Conservation (phyloP, 2,797 vertebrate genomes). For the Chanos chanos region DNA sequence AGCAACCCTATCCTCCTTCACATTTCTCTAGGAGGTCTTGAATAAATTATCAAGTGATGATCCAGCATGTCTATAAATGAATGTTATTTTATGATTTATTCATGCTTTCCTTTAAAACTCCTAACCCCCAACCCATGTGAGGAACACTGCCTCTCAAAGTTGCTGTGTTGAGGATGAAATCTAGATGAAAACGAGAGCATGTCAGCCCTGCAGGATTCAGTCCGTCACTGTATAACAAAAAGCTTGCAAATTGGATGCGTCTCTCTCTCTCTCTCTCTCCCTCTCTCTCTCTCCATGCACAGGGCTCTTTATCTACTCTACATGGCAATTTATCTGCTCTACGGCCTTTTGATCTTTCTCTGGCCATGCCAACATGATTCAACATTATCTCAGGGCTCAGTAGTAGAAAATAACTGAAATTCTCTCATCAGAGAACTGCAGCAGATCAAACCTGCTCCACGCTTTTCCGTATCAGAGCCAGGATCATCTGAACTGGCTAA, state of each 20-base stretch:
- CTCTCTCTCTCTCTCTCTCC: not conserved
- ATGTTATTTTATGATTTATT: slow-evolving; percentile 1
- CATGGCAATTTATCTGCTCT: not conserved
- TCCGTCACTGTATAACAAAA: no score
- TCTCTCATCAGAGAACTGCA: not conserved
- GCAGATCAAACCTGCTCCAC: no score
- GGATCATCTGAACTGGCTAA: no score
- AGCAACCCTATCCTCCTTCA: not conserved
- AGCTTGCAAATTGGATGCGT: not conserved
- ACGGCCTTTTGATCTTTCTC: not conserved
- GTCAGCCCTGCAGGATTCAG: not conserved
- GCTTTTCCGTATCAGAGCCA: no score
- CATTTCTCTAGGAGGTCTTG: slow-evolving; percentile 17
- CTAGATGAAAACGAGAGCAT: no score
- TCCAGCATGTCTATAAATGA: slow-evolving; percentile 19
- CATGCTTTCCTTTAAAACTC: not conserved
- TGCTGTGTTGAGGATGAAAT: no score
- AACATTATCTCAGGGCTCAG: not conserved
- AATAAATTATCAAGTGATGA: slow-evolving; percentile 32
- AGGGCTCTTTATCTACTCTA: not conserved
- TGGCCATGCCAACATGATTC: not conserved
- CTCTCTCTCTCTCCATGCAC: not conserved
- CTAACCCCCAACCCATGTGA: not conserved
- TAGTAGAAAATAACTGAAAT: not conserved
- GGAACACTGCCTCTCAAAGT: not conserved